Evolutionary conservation across 2,797 vertebrate species (phyloP), one percentile per base, ranked within the genome.

Genomic region (Chanos chanos): DNA sequence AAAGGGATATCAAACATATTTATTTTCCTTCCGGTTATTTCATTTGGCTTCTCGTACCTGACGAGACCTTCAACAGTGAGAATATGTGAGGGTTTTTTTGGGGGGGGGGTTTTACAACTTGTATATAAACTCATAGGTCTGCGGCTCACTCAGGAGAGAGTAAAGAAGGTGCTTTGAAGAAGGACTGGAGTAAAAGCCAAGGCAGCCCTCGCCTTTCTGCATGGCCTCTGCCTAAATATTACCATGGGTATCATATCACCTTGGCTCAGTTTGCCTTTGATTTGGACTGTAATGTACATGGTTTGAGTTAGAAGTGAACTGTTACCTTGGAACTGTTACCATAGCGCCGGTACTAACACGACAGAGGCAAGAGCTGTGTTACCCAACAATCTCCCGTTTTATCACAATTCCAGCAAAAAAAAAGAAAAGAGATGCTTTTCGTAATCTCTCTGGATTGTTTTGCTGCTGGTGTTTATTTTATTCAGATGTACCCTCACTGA

Each of bases 401-500:
- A 56, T 28, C 22, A 40, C 8, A 5, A 33, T 28, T 40, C 61
- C 40, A 30, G 47, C 25, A 44, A 31, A 19, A 48, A 18, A 43
- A 55, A 27, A 37, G 3, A 37, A 39, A 27, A 9, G 3, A 51
- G 43, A 19, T 45, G 31, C 16, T n/a, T 22, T 24, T 36, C 24
- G 24, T 25, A 53, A 15, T 21, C 43, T 54, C 52, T 52, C 22
- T 44, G 44, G 55, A 16, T 28, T 36, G 34, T 45, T 37, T 31
- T 53, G 48, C 22, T n/a, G 40, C 57, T 56, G 50, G 37, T 68
- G 64, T 56, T 71, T 64, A 47, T 70, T 61, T 57, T 54, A 64
- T 37, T 49, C 59, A 47, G 30, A 31, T 57, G 62, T 41, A 21
- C 43, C 51, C 25, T 59, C 47, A 12, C 27, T 61, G 15, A 33